Conservation (phyloP, 2,113 vertebrate species). For the Alouatta palliata region DNA sequence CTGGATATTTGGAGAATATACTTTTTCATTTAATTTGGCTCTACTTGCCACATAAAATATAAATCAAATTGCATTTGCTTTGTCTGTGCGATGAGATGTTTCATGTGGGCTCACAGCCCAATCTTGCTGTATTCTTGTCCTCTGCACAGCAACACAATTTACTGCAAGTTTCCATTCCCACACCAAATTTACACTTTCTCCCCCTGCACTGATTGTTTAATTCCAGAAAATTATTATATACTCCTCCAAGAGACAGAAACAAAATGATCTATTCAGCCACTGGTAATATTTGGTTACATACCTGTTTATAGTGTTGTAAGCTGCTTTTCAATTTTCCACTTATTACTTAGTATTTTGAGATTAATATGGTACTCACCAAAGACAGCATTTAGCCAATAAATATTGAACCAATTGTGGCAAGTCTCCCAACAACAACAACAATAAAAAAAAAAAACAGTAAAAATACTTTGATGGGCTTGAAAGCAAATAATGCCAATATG, state of each 20-base stretch:
- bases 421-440: not conserved
- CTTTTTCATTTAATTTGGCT: not conserved
- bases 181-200: not conserved
- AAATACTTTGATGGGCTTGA: not conserved
- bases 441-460: conserved; percentile 20
- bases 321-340: not conserved
- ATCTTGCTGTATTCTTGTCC: not conserved
- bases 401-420: not conserved
- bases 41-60: not conserved
- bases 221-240: not conserved
- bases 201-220: not conserved
- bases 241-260: not conserved
- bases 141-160: not conserved
- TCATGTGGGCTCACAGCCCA: not conserved
- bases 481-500: not conserved
- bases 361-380: not conserved
- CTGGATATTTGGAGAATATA: not conserved
- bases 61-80: not conserved
- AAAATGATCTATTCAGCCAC: not conserved
- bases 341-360: not conserved
- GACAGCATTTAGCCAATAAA: not conserved
- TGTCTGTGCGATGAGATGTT: not conserved
- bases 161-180: not conserved
- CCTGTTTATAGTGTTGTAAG: not conserved
- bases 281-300: not conserved